Conservation (phyloP, 2,113 vertebrate species). For the Sitta europaea region DNA sequence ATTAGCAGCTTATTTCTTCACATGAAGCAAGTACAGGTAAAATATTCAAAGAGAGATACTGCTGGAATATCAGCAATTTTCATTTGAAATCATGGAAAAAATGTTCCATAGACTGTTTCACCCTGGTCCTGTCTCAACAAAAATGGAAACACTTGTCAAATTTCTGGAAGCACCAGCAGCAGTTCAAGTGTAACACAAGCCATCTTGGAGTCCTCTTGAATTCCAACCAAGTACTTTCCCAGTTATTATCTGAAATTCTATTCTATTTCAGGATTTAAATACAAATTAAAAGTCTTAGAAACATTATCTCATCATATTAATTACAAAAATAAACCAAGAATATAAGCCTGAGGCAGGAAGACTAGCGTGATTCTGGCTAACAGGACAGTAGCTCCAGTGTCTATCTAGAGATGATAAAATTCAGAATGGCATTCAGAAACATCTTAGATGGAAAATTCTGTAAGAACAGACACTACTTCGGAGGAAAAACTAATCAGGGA, state of each 20-base stretch:
- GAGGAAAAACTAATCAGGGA: neutral
- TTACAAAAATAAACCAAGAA: neutral
- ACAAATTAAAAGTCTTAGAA: neutral
- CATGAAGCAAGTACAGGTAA: neutral
- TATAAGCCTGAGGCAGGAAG: neutral
- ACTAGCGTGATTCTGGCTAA: neutral
- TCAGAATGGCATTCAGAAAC: neutral
- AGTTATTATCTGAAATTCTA: neutral
- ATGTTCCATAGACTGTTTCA: neutral
- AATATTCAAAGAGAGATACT: neutral
- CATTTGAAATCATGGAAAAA: neutral
- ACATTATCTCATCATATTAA: neutral
- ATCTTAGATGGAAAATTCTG: neutral
- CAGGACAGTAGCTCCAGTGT: neutral
- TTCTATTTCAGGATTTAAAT: neutral
- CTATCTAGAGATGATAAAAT: neutral
- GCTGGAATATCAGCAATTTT: neutral
- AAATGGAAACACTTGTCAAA: neutral
- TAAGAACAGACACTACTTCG: neutral
- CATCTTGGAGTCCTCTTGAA: neutral
- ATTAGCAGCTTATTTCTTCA: neutral
- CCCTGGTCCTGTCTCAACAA: neutral
- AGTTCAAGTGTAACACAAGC: neutral
- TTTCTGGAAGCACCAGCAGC: neutral
- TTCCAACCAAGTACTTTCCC: neutral